Percentiles rank a stretch among this genome's conserved stretches.
phyloP scores from a whole-genome alignment of 2,113 vertebrate genomes.

The Microtus richardsoni region DNA sequence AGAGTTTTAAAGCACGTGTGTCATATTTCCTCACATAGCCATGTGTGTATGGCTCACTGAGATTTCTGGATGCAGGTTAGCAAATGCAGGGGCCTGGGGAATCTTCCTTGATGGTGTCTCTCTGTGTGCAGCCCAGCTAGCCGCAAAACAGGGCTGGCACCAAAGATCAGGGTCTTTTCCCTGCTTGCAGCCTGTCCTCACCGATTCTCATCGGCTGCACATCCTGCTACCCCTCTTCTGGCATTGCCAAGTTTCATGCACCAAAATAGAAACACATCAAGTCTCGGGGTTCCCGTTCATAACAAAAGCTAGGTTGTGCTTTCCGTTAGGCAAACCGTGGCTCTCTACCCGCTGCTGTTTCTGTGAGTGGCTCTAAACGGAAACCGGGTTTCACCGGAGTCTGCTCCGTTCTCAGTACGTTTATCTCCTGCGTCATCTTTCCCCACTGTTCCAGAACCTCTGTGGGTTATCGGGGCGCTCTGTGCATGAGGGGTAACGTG shows the following conservation, averaged over 20 bases:
- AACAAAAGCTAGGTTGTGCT: not conserved
- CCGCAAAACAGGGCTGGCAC: not conserved
- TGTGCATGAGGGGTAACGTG: not conserved
- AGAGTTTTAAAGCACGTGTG: not conserved
- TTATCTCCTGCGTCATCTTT: not conserved
- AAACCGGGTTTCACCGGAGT: not conserved
- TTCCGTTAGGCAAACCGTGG: not conserved
- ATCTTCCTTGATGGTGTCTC: not conserved
- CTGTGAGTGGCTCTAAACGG: not conserved
- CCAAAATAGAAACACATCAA: not conserved
- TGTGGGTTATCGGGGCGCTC: not conserved
- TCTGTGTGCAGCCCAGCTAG: not conserved
- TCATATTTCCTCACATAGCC: conserved; percentile 6
- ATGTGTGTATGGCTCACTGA: not conserved
- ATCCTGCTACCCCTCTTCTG: conserved; percentile 26
- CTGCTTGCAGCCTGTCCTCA: not conserved
- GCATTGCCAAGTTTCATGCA: not conserved
- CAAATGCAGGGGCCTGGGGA: not conserved
- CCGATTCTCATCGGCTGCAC: not conserved
- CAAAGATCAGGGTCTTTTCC: not conserved
- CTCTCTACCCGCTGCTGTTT: not conserved
- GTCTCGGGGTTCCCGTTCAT: not conserved
- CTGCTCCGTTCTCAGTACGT: not conserved
- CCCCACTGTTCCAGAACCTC: not conserved
- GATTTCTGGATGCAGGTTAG: not conserved